Conservation (phyloP, 2,888 invertebrate genomes). For the Dynastes grantii region DNA sequence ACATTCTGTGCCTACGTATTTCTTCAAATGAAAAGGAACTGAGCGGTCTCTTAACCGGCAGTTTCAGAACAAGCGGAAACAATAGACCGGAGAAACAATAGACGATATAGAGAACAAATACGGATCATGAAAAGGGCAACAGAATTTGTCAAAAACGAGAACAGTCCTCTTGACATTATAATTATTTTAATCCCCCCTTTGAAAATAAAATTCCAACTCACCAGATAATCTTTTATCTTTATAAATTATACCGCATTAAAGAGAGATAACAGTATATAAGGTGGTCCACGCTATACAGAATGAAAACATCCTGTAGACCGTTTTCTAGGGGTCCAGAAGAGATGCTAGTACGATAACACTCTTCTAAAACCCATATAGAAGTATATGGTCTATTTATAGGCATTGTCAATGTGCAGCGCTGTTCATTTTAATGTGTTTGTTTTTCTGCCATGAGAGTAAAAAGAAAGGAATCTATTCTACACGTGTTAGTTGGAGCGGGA, state of each 20-base stretch:
- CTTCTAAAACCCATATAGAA: slow-evolving; percentile 66
- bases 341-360: slow-evolving; percentile 60
- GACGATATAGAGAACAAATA: slow-evolving; percentile 35
- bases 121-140: slow-evolving; percentile 57
- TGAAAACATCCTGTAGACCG: slow-evolving; percentile 59
- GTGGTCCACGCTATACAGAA: slow-evolving; percentile 49
- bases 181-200: slow-evolving; percentile 54
- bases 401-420: slow-evolving; percentile 71
- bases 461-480: slow-evolving; percentile 55
- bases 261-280: slow-evolving; percentile 45
- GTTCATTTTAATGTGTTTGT: slow-evolving; percentile 72
- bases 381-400: slow-evolving; percentile 71
- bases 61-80: slow-evolving; percentile 28
- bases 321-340: slow-evolving; percentile 58
- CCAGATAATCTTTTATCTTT: slow-evolving; percentile 48
- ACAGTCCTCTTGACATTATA: slow-evolving; percentile 59
- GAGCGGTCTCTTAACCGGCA: slow-evolving; percentile 13
- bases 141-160: slow-evolving; percentile 56
- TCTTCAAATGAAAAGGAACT: slow-evolving; percentile 8
- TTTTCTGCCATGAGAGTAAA: slow-evolving; percentile 68
- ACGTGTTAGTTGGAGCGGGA: slow-evolving; percentile 60
- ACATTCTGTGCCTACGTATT: not conserved
- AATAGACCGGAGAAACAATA: slow-evolving; percentile 35
- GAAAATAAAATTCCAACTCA: slow-evolving; percentile 45
- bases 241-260: slow-evolving; percentile 46